These are phyloP conservation scores for Dryas iulia DNA, from an alignment of 1,140 invertebrate species.

Conservation along the genomic window DNA sequence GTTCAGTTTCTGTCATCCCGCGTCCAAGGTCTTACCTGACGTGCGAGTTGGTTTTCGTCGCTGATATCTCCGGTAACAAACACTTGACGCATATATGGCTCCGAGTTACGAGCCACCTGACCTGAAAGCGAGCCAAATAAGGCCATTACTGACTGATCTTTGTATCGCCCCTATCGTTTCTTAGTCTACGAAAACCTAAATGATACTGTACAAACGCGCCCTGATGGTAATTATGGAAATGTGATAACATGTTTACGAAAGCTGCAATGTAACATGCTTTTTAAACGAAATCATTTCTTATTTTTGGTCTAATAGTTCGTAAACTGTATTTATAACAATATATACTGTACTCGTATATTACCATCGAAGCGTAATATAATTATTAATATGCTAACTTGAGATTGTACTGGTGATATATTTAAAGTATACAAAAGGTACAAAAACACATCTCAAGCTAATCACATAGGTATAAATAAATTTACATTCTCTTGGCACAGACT, in stretches of 20 bases:
- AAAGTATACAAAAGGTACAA: not conserved
- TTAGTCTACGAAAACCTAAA: constrained; percentile 16
- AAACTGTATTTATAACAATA: not conserved
- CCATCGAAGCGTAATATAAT: constrained; percentile 25
- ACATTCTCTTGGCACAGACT: constrained; percentile 13
- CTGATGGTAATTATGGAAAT: constrained; percentile 26
- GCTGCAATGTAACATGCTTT: not conserved
- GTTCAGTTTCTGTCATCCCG: constrained; percentile 14
- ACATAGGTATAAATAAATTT: not conserved
- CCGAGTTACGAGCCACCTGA: constrained; percentile 93
- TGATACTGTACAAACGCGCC: constrained; percentile 12
- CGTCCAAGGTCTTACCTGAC: constrained; percentile 77
- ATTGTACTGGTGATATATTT: not conserved
- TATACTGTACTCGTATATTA: not conserved
- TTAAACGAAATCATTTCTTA: not conserved
- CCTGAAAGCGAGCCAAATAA: constrained; percentile 76
- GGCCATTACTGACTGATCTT: constrained; percentile 50
- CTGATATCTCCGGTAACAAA: constrained; percentile 88
- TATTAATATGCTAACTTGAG: constrained; percentile 9
- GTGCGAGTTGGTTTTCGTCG: constrained; percentile 82
- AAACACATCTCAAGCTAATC: constrained; percentile 9
- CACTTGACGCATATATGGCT: constrained; percentile 97
- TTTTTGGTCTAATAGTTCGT: not conserved
- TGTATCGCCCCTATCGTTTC: constrained; percentile 21
- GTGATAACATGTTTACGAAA: constrained; percentile 4